Percentiles rank a stretch among this genome's conserved stretches.
phyloP scores from a whole-genome alignment of 2,888 invertebrate genomes.

The Melipona beecheii region DNA sequence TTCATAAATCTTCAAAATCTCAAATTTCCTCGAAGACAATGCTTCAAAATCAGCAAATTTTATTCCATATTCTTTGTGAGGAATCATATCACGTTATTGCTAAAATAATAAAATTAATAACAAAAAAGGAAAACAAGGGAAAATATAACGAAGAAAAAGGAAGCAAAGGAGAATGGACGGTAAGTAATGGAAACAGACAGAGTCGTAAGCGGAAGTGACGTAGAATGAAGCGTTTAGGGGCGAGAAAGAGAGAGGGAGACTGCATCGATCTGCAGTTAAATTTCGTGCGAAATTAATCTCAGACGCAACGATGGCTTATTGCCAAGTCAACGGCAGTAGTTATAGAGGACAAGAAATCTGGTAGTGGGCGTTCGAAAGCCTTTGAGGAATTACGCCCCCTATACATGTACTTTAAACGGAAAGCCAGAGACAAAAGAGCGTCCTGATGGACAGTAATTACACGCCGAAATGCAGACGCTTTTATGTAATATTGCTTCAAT shows the following conservation, averaged over 20 bases:
- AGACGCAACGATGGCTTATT: slow-evolving; percentile 67
- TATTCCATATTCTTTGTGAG: too few species aligned
- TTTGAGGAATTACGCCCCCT: slow-evolving; percentile 66
- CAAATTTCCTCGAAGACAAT: too few species aligned
- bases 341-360: slow-evolving; percentile 67
- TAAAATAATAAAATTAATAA: too few species aligned
- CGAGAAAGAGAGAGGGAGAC: background rate
- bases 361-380: slow-evolving; percentile 60
- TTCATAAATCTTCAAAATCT: too few species aligned
- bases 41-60: too few species aligned
- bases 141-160: background rate
- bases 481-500: slow-evolving; percentile 41
- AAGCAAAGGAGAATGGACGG: background rate
- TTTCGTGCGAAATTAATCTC: slow-evolving; percentile 69
- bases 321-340: slow-evolving; percentile 67
- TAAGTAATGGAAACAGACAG: background rate
- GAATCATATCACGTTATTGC: too few species aligned
- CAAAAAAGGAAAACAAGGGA: background rate
- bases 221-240: slow-evolving; percentile 37
- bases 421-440: slow-evolving; percentile 55
- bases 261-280: slow-evolving; percentile 60
- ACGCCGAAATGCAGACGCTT: slow-evolving; percentile 35
- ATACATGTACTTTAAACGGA: slow-evolving; percentile 51
- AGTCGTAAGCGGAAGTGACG: slow-evolving; percentile 23
- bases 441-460: slow-evolving; percentile 68